These are phyloP conservation scores for Pterostichus niger DNA, from an alignment of 2,888 invertebrate species.

Conservation along the genomic window DNA sequence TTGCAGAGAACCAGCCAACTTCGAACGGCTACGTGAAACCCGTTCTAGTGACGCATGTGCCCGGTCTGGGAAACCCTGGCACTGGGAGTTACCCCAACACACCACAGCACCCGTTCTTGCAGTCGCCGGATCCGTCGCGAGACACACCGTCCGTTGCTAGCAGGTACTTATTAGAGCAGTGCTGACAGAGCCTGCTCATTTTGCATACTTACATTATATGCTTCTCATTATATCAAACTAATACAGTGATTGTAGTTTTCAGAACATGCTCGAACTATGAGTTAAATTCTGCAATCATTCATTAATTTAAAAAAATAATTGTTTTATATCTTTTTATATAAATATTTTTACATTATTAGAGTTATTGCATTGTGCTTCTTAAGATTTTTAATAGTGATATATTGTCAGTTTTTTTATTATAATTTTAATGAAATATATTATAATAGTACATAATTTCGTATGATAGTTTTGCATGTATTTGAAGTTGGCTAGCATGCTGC, in stretches of 20 bases:
- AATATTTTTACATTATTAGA: constrained; percentile 65
- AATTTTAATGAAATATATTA: constrained; percentile 67
- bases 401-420: constrained; percentile 66
- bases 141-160: constrained; percentile 88
- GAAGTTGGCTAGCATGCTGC: constrained; percentile 75
- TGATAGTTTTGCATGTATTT: constrained; percentile 65
- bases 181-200: constrained; percentile 21
- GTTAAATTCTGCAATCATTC: constrained; percentile 65
- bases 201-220: constrained; percentile 35
- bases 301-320: constrained; percentile 61
- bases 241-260: constrained; percentile 73
- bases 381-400: constrained; percentile 64
- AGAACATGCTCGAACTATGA: constrained; percentile 75
- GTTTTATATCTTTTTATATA: constrained; percentile 66
- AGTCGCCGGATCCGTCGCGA: constrained; percentile 86
- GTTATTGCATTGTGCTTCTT: constrained; percentile 63
- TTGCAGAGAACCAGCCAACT: constrained; percentile 79
- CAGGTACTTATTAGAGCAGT: constrained; percentile 79
- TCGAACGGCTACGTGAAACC: constrained; percentile 93
- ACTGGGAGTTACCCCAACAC: constrained; percentile 81
- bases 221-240: constrained; percentile 54
- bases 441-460: constrained; percentile 48
- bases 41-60: constrained; percentile 89
- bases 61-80: constrained; percentile 81
- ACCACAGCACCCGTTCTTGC: constrained; percentile 84